Evolutionary conservation across 92 coral and sea anemone genomes (phyloP).

Genomic region (Diadumene lineata): DNA sequence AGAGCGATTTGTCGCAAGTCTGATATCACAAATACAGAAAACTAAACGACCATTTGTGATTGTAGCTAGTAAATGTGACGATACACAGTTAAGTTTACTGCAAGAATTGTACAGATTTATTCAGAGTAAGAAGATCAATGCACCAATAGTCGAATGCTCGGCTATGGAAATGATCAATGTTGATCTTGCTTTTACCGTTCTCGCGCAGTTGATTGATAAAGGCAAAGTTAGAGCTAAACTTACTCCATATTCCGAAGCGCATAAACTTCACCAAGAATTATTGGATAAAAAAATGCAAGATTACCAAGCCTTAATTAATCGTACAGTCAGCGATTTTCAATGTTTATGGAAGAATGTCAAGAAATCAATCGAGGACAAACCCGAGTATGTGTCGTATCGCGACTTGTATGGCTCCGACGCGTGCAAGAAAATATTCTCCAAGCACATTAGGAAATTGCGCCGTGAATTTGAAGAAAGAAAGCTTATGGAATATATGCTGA

Average conservation of each 20-base stretch:
- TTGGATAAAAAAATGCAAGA: slow-evolving; percentile 71
- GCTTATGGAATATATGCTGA: slow-evolving; percentile 74
- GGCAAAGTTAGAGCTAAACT: slow-evolving; percentile 92
- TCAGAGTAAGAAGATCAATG: slow-evolving; percentile 84
- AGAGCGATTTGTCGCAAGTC: slow-evolving; percentile 74
- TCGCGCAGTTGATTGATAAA: slow-evolving; percentile 90
- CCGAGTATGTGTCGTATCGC: slow-evolving; percentile 68
- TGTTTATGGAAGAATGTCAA: slow-evolving; percentile 95
- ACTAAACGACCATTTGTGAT: slow-evolving; percentile 91
- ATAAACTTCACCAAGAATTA: slow-evolving; percentile 71
- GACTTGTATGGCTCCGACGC: slow-evolving; percentile 90
- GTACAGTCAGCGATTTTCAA: slow-evolving; percentile 81
- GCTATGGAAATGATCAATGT: slow-evolving; percentile 90
- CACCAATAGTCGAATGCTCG: slow-evolving; percentile 90
- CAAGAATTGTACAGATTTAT: slow-evolving; percentile 92
- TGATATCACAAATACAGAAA: slow-evolving; percentile 77
- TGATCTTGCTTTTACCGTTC: slow-evolving; percentile 78
- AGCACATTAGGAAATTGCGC: slow-evolving; percentile 85
- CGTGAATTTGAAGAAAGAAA: slow-evolving; percentile 89
- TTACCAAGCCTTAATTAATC: slow-evolving; percentile 82
- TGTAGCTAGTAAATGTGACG: slow-evolving; percentile 98
- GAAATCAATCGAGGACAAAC: slow-evolving; percentile 72
- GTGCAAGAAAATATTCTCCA: slow-evolving; percentile 86
- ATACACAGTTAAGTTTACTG: slow-evolving; percentile 75
- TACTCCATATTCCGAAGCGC: slow-evolving; percentile 89